Evolutionary conservation across 2,113 vertebrate genomes (phyloP), one percentile per base, ranked within the genome.

Genomic region (Oncorhynchus keta): DNA sequence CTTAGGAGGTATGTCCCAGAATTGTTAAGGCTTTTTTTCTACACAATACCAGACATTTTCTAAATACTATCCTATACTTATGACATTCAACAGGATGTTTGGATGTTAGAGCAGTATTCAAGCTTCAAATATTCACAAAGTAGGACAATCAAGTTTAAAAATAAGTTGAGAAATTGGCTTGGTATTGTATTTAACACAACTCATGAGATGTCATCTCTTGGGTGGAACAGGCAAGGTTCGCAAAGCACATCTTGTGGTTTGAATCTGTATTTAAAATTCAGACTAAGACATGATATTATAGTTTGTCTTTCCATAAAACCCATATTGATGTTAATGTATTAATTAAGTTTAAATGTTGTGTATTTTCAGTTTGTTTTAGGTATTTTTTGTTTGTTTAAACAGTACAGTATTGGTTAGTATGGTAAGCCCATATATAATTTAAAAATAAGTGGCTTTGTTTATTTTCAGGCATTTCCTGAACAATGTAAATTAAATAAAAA

Each of bases 1-100:
- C 92, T 94, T 93, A 89, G 91, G 88, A 4, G 91, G 85, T 89
- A 86, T 90, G 87, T 89, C 87, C 89, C 85, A 88, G 85, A 87
- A 85, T 87, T 92, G 85, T 92, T 94, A 93, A 93, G 93, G 91
- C 90, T 93, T 91, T 90, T 90, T 84, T 87, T 45, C 4, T 86
- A 90, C 77, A 89, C 89, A 91, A 89, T 91, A 89, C 88, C 89
- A 91, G 83, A 87, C 39, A 45, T 45, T 45, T 45, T 45, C 39
- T 45, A 45, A 45, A 45, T 45, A 45, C 87, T 76, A 83, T 87
- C 2, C n/a, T 22, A 24, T 9, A 62, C 20, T 11, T 62, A n/a
- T 22, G n/a, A 62, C n/a, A 8, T 22, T 62, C 59, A 62, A 22
- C 6, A 62, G n/a, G 59, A 83, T 64, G 76, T 82, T 66, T 28